Evolutionary conservation across 2,113 vertebrate species (phyloP).

Genomic region (Pogonocichla stellata): DNA sequence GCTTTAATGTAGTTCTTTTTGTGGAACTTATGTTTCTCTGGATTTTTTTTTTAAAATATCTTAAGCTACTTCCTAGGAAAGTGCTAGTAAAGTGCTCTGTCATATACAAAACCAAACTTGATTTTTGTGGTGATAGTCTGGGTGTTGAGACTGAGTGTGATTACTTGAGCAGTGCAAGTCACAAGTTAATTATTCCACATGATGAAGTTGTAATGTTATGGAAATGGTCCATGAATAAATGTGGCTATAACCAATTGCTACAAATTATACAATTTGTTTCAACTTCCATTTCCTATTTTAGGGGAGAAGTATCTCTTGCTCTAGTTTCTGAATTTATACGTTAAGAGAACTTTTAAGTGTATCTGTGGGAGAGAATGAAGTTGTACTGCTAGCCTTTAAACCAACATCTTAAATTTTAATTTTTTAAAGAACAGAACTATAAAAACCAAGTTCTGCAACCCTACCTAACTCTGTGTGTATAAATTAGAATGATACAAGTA

Average conservation of each 20-base stretch:
- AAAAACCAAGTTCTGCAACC: background rate
- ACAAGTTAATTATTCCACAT: background rate
- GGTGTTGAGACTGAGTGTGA: background rate
- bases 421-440: background rate
- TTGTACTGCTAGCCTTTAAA: background rate
- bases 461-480: background rate
- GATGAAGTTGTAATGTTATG: background rate
- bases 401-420: background rate
- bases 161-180: background rate
- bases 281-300: background rate
- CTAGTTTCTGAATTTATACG: background rate
- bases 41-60: background rate
- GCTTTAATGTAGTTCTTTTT: background rate
- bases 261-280: background rate
- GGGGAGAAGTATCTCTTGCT: background rate
- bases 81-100: background rate
- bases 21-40: background rate
- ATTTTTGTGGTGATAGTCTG: background rate
- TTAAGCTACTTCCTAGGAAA: background rate
- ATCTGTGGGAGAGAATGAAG: background rate
- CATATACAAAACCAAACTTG: rapidly evolving
- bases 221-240: background rate
- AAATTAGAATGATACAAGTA: background rate
- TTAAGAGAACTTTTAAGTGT: background rate
- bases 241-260: background rate